phyloP scores from a whole-genome alignment of 2,113 vertebrate genomes.

The Ahaetulla prasina region DNA sequence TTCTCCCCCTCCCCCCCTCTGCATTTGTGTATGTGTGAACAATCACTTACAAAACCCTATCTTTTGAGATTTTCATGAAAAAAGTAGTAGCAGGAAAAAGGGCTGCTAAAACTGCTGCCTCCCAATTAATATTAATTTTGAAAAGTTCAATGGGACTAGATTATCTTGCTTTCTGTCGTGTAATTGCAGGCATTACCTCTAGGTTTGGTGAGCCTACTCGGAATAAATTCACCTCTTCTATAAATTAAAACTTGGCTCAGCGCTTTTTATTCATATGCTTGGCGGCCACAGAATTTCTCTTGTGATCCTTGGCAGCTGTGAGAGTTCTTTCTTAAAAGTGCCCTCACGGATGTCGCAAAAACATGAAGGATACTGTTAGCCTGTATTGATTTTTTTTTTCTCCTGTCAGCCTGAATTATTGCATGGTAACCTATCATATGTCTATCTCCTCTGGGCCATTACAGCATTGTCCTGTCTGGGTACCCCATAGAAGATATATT shows the following conservation, averaged over 20 bases:
- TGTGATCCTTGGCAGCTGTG: not conserved
- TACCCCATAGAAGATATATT: not conserved
- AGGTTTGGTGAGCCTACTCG: not conserved
- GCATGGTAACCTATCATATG: not conserved
- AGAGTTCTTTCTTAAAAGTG: not conserved
- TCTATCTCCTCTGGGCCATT: not conserved
- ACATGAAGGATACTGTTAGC: not conserved
- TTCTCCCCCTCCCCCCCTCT: too few species aligned
- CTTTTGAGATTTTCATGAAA: not conserved
- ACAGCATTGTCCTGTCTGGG: not conserved
- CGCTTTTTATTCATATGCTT: not conserved
- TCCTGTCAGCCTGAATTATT: not conserved
- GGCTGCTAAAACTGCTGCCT: not conserved
- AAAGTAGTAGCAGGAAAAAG: not conserved
- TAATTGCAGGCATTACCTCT: slow-evolving; percentile 1
- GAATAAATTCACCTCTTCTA: slow-evolving; percentile 1
- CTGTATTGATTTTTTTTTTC: not conserved
- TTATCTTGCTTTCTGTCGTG: not conserved
- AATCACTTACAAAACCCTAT: not conserved
- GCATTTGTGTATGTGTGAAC: not conserved
- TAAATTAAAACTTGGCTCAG: slow-evolving; percentile 4
- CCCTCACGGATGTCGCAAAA: not conserved
- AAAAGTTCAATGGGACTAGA: not conserved
- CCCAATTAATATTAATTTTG: not conserved
- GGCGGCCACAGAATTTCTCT: not conserved